Conservation (phyloP, 2,888 invertebrate species). For the Caenorhabditis sp. region DNA sequence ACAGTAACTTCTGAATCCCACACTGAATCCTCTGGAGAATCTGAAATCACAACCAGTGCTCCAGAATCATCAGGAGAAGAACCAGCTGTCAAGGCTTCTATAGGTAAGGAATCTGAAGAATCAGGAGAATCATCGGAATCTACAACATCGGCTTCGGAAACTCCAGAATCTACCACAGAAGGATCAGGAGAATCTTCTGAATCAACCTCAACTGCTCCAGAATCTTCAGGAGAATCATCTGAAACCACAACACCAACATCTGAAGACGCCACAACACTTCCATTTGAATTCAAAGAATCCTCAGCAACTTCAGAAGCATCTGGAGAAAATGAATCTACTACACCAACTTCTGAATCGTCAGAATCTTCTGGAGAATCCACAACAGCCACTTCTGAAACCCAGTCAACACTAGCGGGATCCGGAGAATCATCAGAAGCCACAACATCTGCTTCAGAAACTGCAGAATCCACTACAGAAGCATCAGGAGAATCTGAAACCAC, state of each 20-base stretch:
- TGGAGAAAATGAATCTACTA: neutral
- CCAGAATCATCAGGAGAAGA: slow-evolving; percentile 28
- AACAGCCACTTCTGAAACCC: slow-evolving; percentile 7
- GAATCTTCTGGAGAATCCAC: neutral
- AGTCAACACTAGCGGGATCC: neutral
- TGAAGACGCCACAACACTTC: slow-evolving; percentile 2
- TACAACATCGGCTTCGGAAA: slow-evolving; percentile 2
- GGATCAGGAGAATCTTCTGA: slow-evolving; percentile 5
- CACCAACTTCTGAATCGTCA: neutral
- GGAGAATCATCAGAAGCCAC: slow-evolving; percentile 1
- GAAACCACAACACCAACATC: slow-evolving; percentile 17
- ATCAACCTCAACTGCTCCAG: slow-evolving; percentile 8
- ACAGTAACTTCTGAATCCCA: slow-evolving; percentile 19
- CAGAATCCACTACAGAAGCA: slow-evolving; percentile 18
- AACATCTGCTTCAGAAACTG: neutral
- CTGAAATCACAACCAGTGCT: neutral
- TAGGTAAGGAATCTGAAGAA: slow-evolving; percentile 8
- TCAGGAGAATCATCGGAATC: slow-evolving; percentile 9
- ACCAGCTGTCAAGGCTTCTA: slow-evolving; percentile 3
- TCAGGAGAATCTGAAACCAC: slow-evolving; percentile 17
- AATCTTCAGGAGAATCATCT: slow-evolving; percentile 27
- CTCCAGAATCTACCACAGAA: slow-evolving; percentile 7
- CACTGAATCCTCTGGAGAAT: no score
- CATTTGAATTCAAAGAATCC: neutral
- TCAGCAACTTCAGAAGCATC: slow-evolving; percentile 1